Evolutionary conservation across 2,797 vertebrate genomes (phyloP), one percentile per base, ranked within the genome.

Genomic region (Lepidocolaptes lacrymiger): DNA sequence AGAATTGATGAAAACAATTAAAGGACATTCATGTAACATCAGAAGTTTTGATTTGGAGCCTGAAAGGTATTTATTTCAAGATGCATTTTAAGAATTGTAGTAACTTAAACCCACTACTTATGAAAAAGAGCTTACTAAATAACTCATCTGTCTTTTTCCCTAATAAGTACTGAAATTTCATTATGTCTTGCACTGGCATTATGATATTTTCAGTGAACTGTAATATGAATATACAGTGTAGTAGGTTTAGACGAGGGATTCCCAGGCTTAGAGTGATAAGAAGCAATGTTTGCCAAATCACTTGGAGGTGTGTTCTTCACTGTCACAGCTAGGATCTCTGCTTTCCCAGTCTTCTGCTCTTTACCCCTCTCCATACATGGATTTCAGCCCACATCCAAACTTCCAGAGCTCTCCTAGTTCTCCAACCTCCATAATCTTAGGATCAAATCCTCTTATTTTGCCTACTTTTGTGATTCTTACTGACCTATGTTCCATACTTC

Each of bases 1-100:
- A 85, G 99, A 99, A 94, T 92, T 99, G 91, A 99, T 99, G 99
- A 98, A 95, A 95, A 98, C 97, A n/a, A 98, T 99, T 93, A 96
- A 96, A 91, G 98, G 98, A 62, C 97, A 98, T 73, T 91, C 74
- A 4, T 93, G 32, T 90, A 92, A 96, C 56, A 54, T 64, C 41
- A 94, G 95, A 88, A 96, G 92, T 88, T 98, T 98, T 96, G 96
- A 95, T 75, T 92, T 98, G n/a, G 98, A 98, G 9, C 78, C 96
- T 72, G 66, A 97, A 97, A 98, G 98, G 99, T 99, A 94, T 95
- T 94, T 87, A 37, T 85, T 91, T 96, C 63, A 83, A 75, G 66
- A 83, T 83, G 27, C 11, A 26, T 85, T 88, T 84, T 72, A 62
- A 63, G 18, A 84, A 69, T n/a, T 61, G 22, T 54, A 51, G 7